Evolutionary conservation across 2,797 vertebrate species (phyloP), one percentile per base, ranked within the genome.

Genomic region (Pseudomugil gertrudae): DNA sequence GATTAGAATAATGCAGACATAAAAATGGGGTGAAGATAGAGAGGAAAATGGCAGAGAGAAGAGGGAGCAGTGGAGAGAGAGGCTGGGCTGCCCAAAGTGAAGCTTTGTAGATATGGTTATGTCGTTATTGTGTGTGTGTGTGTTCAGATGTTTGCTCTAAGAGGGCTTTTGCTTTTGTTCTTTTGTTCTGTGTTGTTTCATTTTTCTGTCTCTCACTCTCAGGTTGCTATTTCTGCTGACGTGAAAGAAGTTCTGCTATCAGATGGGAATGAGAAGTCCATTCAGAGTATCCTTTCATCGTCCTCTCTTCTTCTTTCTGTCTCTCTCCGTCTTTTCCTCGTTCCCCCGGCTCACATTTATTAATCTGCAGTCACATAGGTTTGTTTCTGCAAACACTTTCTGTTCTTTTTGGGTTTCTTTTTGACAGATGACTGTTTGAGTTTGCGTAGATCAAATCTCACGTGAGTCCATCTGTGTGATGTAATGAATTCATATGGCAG

Each of bases 1-100:
- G 98, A 98, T 99, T 99, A 98, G 98, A 98, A 99, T 98, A 99
- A 98, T 98, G 97, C 98, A 99, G 96, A 99, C 97, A 96, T 98
- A 96, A 97, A 94, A 95, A 96, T 95, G 94, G 94, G 94, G 94
- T 93, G 94, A 94, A 93, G 94, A 95, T 84, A 86, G 87, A 87
- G 80, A 77, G 76, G 74, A 77, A 84, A 82, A 86, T 85, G 79
- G 84, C 76, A 84, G 66, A 9, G 72, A 78, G 69, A 79, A 85
- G 78, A 87, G 80, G 76, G 84, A 86, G 87, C 80, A 86, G 83
- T 78, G 69, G 59, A 74, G 81, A 79, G 82, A 80, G 71, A 84
- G 75, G 57, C 76, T 3, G 57, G 64, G 73, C 76, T 80, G 85
- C 78, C 72, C 86, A 63, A 78, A 87, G 87, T 84, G 83, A 90